Evolutionary conservation across 2,797 vertebrate species (phyloP).

Genomic region (Dendrocincla tyrannina): DNA sequence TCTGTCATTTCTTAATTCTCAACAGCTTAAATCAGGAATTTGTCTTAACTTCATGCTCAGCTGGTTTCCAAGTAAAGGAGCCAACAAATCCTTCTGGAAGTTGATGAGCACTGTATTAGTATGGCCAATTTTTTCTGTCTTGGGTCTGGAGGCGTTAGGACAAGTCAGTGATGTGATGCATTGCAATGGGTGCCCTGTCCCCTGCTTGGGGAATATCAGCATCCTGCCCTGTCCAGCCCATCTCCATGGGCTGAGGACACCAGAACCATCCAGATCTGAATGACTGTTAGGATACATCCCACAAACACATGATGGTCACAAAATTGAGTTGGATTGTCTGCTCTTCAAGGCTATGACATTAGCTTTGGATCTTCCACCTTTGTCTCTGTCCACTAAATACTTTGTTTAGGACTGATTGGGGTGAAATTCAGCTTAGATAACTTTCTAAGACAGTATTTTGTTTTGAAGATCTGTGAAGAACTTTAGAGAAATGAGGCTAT

Average conservation of each 20-base stretch:
- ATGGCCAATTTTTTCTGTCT: background rate
- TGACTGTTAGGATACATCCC: fast-evolving
- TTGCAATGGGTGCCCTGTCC: fast-evolving
- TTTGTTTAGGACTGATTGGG: background rate
- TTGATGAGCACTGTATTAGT: background rate
- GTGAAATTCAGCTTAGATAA: background rate
- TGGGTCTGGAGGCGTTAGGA: background rate
- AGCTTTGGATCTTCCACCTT: background rate
- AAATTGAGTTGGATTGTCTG: background rate
- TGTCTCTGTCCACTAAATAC: background rate
- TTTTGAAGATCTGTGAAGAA: background rate
- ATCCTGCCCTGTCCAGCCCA: background rate
- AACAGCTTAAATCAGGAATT: constrained; percentile 8
- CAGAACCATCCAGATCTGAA: background rate
- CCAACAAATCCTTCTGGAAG: background rate
- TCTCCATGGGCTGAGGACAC: background rate
- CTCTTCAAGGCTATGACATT: background rate
- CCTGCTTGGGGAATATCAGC: background rate
- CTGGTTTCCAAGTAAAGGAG: background rate
- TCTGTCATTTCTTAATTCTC: constrained; percentile 12
- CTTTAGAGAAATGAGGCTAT: background rate
- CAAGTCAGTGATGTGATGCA: background rate
- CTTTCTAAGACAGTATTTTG: background rate
- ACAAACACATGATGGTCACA: background rate
- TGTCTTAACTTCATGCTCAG: background rate